Evolutionary conservation across 2,113 vertebrate genomes (phyloP).

Genomic region (Salvelinus namaycush): DNA sequence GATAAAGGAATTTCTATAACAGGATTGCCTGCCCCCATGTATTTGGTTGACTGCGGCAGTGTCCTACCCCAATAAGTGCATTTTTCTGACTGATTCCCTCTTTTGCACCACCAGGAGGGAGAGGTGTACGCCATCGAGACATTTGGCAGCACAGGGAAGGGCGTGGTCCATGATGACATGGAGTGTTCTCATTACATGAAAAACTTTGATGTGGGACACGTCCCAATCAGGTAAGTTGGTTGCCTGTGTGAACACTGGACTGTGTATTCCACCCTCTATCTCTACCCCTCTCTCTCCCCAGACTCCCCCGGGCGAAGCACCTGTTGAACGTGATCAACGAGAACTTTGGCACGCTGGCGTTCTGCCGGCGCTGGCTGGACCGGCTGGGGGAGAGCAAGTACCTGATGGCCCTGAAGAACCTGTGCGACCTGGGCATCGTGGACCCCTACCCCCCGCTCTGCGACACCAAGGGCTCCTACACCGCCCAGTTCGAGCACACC

Average conservation of each 20-base stretch:
- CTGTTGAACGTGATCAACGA: conserved; percentile 96
- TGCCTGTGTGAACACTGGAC: neutral
- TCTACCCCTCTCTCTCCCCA: conserved; percentile 40
- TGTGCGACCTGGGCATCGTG: conserved; percentile 97
- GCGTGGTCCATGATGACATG: conserved; percentile 99
- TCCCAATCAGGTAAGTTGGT: conserved; percentile 89
- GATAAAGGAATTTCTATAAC: neutral
- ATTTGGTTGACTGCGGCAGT: too few species aligned
- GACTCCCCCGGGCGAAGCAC: conserved; percentile 95
- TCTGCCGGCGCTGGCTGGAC: conserved; percentile 98
- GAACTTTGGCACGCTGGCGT: conserved; percentile 96
- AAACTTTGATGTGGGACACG: conserved; percentile 98
- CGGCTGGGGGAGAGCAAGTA: conserved; percentile 98
- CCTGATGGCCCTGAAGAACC: conserved; percentile 98
- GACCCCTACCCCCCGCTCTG: conserved; percentile 96
- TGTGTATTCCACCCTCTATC: neutral
- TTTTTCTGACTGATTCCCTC: neutral
- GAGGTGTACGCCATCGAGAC: conserved; percentile 99
- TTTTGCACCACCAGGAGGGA: conserved; percentile 80
- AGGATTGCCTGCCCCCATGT: neutral
- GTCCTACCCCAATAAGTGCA: too few species aligned
- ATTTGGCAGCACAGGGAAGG: conserved; percentile 98
- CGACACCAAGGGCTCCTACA: conserved; percentile 98
- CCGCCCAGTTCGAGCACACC: conserved; percentile 98
- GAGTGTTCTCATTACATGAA: conserved; percentile 99